Conservation (phyloP, 2,113 vertebrate genomes). For the Sterna hirundo region DNA sequence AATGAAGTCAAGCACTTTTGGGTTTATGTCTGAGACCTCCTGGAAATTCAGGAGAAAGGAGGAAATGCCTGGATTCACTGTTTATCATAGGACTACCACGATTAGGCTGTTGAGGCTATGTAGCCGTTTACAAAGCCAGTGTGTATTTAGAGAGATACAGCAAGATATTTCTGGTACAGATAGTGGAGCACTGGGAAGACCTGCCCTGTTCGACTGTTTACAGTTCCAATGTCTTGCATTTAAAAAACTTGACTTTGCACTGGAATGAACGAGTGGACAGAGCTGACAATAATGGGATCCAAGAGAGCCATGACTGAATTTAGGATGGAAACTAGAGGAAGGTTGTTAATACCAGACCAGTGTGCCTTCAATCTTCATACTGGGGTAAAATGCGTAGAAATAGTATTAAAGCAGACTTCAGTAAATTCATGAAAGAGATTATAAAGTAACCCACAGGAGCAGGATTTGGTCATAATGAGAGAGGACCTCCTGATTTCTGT, state of each 20-base stretch:
- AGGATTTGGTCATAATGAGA: neutral
- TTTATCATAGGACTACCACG: neutral
- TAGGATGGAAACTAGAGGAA: neutral
- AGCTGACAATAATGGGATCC: neutral
- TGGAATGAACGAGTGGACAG: neutral
- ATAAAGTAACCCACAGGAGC: rapidly evolving
- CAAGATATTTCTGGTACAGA: neutral
- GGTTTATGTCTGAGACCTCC: neutral
- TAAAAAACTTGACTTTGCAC: neutral
- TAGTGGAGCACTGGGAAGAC: neutral
- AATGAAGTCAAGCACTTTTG: neutral
- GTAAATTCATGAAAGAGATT: neutral
- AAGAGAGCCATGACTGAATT: neutral
- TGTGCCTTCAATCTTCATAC: neutral
- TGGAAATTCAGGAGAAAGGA: neutral
- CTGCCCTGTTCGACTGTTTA: neutral
- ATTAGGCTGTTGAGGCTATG: neutral
- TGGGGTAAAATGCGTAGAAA: neutral
- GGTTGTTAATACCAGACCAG: neutral
- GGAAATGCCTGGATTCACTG: neutral
- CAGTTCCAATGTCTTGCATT: neutral
- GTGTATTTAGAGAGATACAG: neutral
- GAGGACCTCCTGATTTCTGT: neutral
- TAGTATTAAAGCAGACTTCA: neutral
- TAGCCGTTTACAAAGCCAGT: neutral